Evolutionary conservation across 2,888 invertebrate genomes (phyloP).

Genomic region (Metopia argyrocephala): DNA sequence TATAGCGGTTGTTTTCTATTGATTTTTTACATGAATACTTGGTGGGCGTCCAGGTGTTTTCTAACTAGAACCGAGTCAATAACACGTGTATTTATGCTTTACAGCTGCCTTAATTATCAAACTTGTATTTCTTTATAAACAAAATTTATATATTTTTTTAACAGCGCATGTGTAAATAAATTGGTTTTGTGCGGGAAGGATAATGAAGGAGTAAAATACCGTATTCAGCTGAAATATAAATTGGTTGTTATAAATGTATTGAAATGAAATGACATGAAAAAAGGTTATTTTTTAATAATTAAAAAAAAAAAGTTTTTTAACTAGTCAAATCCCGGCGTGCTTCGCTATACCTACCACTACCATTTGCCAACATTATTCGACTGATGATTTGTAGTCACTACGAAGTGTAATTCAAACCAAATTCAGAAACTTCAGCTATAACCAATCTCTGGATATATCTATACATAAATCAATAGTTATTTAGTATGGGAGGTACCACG

Average conservation of each 20-base stretch:
- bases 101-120: conserved; percentile 46
- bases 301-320: no score
- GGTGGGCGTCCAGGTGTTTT: conserved; percentile 60
- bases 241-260: no score
- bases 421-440: no score
- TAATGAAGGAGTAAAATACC: conserved; percentile 6
- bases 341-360: no score
- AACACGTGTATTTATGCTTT: conserved; percentile 44
- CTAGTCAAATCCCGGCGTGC: no score
- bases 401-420: no score
- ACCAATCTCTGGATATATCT: no score
- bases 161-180: neutral
- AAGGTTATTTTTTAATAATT: neutral
- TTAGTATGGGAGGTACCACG: no score
- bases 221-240: neutral
- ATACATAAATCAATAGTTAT: no score
- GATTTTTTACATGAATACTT: neutral
- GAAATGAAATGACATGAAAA: neutral
- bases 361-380: no score
- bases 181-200: neutral
- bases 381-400: no score
- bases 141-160: neutral
- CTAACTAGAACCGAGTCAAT: conserved; percentile 38
- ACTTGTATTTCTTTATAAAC: conserved; percentile 2
- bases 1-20: conserved; percentile 37